Percentiles rank a stretch among this genome's conserved stretches.
These are phyloP conservation scores for Setophaga kirtlandii DNA, from an alignment of 2,113 vertebrate genomes.

Conservation along the genomic window DNA sequence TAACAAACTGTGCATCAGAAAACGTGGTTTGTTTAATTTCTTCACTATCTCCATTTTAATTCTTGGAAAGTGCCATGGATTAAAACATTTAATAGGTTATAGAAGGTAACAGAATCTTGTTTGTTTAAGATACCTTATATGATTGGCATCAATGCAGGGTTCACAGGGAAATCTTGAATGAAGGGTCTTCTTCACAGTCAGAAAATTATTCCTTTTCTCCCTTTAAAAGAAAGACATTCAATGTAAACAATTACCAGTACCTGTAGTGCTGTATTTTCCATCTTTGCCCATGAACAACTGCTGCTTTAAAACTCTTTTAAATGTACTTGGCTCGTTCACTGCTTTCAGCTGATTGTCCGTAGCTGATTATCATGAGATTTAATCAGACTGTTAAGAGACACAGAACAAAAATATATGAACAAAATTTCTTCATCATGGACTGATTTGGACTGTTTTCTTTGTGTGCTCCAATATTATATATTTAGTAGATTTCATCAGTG, in stretches of 20 bases:
- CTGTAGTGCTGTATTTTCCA: neutral
- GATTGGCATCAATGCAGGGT: neutral
- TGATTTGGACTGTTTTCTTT: neutral
- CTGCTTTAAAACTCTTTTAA: conserved; percentile 19
- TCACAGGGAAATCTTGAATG: conserved; percentile 6
- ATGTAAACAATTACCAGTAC: neutral
- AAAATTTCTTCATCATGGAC: neutral
- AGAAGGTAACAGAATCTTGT: neutral
- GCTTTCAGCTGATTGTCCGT: neutral
- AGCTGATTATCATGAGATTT: conserved; percentile 22
- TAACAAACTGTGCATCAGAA: neutral
- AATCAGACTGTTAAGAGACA: conserved; percentile 21
- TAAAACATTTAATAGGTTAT: neutral
- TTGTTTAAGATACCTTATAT: conserved; percentile 67
- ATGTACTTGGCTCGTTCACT: neutral
- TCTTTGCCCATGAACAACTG: neutral
- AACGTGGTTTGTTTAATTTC: neutral
- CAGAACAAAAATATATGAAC: neutral
- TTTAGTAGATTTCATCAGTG: neutral
- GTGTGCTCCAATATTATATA: neutral
- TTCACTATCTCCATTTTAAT: neutral
- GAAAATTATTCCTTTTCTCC: conserved; percentile 24
- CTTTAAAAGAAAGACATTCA: conserved; percentile 49
- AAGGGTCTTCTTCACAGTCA: neutral
- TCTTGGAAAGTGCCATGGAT: neutral